These are phyloP conservation scores for Psilopogon haemacephalus DNA, from an alignment of 2,113 vertebrate genomes.

Conservation along the genomic window DNA sequence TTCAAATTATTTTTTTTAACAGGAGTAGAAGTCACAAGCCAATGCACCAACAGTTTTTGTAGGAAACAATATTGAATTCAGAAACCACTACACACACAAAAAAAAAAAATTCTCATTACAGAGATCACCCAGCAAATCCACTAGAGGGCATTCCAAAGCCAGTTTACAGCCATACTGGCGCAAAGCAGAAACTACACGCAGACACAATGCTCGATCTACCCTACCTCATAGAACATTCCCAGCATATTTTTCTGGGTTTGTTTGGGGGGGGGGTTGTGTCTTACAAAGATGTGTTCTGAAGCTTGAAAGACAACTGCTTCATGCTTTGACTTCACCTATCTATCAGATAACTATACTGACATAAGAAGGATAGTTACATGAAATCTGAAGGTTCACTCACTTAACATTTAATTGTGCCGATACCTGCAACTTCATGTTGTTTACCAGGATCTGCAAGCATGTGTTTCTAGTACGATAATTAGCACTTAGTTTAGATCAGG, in stretches of 20 bases:
- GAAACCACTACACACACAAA: background rate
- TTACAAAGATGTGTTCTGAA: background rate
- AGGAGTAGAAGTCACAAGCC: background rate
- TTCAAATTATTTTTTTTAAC: background rate
- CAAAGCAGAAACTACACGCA: background rate
- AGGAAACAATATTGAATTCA: background rate
- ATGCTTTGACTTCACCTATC: background rate
- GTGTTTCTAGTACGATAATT: background rate
- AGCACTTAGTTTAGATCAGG: background rate
- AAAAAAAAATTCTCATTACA: background rate
- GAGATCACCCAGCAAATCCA: background rate
- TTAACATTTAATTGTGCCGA: background rate
- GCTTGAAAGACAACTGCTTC: background rate
- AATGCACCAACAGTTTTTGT: background rate
- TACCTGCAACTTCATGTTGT: background rate
- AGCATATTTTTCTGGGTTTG: accelerated
- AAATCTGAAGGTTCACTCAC: background rate
- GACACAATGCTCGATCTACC: background rate
- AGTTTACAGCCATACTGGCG: background rate
- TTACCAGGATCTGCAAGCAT: background rate
- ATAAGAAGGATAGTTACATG: background rate
- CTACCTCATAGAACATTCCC: background rate
- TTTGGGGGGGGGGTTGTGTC: too few species aligned
- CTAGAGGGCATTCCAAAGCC: background rate
- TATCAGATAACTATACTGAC: background rate